These are phyloP conservation scores for Siniperca chuatsi DNA, from an alignment of 2,113 vertebrate genomes.

Conservation along the genomic window DNA sequence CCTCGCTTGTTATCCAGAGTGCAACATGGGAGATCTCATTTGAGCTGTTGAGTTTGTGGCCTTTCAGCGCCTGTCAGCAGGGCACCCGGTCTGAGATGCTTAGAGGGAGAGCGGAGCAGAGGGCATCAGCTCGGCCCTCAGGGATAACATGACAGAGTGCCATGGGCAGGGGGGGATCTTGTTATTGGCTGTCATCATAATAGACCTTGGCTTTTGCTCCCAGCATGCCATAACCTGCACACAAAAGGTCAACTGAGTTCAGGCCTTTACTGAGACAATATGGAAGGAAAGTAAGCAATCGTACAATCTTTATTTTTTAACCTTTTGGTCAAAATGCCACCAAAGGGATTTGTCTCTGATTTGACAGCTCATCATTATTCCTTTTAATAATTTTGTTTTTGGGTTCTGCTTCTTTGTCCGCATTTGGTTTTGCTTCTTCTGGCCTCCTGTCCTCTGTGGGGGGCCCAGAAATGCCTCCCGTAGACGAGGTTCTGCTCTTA, in stretches of 20 bases:
- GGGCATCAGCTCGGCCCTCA: constrained; percentile 19
- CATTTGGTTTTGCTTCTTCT: neutral
- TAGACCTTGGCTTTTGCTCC: constrained; percentile 35
- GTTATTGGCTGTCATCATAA: constrained; percentile 39
- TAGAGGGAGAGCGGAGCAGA: constrained; percentile 19
- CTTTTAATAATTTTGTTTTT: neutral
- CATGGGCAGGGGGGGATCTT: constrained; percentile 3
- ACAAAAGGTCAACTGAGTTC: constrained; percentile 13
- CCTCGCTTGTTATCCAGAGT: constrained; percentile 66
- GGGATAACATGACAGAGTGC: constrained; percentile 47
- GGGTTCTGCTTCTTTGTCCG: constrained; percentile 13
- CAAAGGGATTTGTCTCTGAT: constrained; percentile 38
- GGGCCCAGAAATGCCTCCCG: constrained; percentile 31
- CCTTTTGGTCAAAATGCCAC: constrained; percentile 31
- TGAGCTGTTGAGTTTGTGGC: constrained; percentile 36
- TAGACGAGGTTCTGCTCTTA: constrained; percentile 51
- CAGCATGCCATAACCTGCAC: neutral
- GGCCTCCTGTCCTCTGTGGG: constrained; percentile 29
- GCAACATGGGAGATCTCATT: constrained; percentile 58
- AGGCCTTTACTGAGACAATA: neutral
- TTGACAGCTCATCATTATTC: constrained; percentile 14
- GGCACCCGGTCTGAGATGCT: constrained; percentile 3
- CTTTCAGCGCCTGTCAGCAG: constrained; percentile 64
- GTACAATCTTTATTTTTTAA: neutral
- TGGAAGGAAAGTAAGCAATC: neutral